These are phyloP conservation scores for Galaxea fascicularis DNA, from an alignment of 92 coral and sea anemone species.

Conservation along the genomic window DNA sequence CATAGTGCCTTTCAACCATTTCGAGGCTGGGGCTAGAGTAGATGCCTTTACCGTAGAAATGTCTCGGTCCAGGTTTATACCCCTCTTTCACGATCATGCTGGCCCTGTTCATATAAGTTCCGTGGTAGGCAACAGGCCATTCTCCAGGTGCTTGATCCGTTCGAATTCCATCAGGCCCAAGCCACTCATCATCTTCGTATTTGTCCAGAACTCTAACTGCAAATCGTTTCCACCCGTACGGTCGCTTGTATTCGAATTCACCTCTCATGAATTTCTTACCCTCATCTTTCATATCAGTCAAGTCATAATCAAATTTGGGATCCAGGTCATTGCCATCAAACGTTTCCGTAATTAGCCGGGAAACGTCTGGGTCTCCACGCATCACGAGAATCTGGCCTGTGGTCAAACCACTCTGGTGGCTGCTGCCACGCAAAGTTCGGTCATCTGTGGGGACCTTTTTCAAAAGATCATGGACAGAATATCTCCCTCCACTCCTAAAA, in stretches of 20 bases:
- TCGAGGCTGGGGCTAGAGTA: constrained; percentile 74
- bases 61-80: constrained; percentile 40
- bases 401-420: too few relatives aligned
- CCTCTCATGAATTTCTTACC: constrained; percentile 66
- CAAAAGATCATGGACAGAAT: too few relatives aligned
- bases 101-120: constrained; percentile 45
- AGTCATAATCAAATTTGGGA: too few relatives aligned
- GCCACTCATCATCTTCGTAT: constrained; percentile 62
- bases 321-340: too few relatives aligned
- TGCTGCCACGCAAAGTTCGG: too few relatives aligned
- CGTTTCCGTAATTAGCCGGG: too few relatives aligned
- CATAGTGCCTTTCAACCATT: constrained; percentile 56
- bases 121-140: constrained; percentile 87
- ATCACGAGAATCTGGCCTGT: too few relatives aligned
- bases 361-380: too few relatives aligned
- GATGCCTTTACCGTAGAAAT: constrained; percentile 56
- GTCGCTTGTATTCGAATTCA: constrained; percentile 68
- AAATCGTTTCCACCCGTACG: constrained; percentile 77
- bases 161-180: constrained; percentile 75
- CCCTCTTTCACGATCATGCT: constrained; percentile 55
- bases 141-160: constrained; percentile 57
- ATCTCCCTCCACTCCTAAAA: too few relatives aligned
- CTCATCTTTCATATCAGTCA: constrained; percentile 56
- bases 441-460: too few relatives aligned
- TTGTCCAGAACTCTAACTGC: constrained; percentile 61